These are phyloP conservation scores for Pterostichus niger DNA, from an alignment of 2,888 invertebrate species.

Conservation along the genomic window DNA sequence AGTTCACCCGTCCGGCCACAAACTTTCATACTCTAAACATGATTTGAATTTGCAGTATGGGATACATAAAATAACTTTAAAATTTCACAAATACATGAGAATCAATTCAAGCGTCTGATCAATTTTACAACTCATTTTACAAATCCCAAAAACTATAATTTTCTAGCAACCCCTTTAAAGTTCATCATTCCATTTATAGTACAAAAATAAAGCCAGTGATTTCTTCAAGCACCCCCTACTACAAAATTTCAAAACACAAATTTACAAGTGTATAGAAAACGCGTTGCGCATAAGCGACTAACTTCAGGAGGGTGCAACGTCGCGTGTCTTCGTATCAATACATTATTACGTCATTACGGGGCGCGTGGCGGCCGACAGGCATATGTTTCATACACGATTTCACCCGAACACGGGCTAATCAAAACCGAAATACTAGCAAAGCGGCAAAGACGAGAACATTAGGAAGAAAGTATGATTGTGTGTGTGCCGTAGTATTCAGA, in stretches of 20 bases:
- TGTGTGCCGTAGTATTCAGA: slow-evolving; percentile 31
- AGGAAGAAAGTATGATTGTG: neutral
- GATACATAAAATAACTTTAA: too few species aligned
- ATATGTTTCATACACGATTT: slow-evolving; percentile 77
- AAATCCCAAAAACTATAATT: slow-evolving; percentile 33
- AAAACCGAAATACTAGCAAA: neutral
- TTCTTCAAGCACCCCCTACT: slow-evolving; percentile 16
- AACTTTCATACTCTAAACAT: too few species aligned
- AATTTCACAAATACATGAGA: too few species aligned
- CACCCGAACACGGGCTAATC: slow-evolving; percentile 71
- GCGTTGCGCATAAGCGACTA: slow-evolving; percentile 43
- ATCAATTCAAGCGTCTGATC: too few species aligned
- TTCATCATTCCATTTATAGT: neutral
- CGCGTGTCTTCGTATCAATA: slow-evolving; percentile 73
- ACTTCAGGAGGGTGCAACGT: slow-evolving; percentile 21
- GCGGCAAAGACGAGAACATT: slow-evolving; percentile 12
- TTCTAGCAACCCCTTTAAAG: neutral
- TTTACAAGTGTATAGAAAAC: slow-evolving; percentile 52
- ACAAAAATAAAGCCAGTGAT: neutral
- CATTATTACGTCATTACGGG: slow-evolving; percentile 77
- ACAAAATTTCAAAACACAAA: slow-evolving; percentile 49
- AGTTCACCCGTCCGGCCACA: too few species aligned
- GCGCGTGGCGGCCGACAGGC: slow-evolving; percentile 76
- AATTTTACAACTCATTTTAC: slow-evolving; percentile 37
- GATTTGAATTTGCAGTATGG: too few species aligned